Evolutionary conservation across 2,888 invertebrate genomes (phyloP).

Genomic region (Ormia ochracea): DNA sequence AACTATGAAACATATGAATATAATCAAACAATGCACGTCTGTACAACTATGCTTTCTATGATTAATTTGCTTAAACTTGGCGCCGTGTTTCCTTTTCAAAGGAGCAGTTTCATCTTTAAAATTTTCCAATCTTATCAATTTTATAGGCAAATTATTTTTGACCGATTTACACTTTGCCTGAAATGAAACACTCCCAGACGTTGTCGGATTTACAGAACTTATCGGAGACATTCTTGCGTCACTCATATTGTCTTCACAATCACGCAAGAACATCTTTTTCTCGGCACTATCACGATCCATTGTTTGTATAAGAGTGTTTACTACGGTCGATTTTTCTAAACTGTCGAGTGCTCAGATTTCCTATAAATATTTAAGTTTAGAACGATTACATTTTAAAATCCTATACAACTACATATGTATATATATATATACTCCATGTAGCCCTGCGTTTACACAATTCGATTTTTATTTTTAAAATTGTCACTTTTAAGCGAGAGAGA

Average conservation of each 20-base stretch:
- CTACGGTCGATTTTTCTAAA: not conserved
- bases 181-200: not conserved
- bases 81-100: not conserved
- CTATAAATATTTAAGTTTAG: not conserved
- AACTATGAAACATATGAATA: constrained; percentile 87
- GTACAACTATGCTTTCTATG: constrained; percentile 87
- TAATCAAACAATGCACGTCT: constrained; percentile 88
- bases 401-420: not conserved
- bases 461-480: too few relatives aligned
- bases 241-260: not conserved
- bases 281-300: constrained; percentile 23
- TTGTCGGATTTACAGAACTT: constrained; percentile 6
- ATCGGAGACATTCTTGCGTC: not conserved
- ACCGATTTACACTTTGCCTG: not conserved
- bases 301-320: not conserved
- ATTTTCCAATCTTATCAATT: not conserved
- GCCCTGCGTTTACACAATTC: too few relatives aligned
- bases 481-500: too few relatives aligned
- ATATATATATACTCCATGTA: too few relatives aligned
- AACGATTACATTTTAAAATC: too few relatives aligned
- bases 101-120: constrained; percentile 11
- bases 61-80: constrained; percentile 8
- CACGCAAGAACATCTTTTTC: not conserved
- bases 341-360: not conserved
- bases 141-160: not conserved